Evolutionary conservation across 2,888 invertebrate genomes (phyloP).

Genomic region (Meloe dianella): DNA sequence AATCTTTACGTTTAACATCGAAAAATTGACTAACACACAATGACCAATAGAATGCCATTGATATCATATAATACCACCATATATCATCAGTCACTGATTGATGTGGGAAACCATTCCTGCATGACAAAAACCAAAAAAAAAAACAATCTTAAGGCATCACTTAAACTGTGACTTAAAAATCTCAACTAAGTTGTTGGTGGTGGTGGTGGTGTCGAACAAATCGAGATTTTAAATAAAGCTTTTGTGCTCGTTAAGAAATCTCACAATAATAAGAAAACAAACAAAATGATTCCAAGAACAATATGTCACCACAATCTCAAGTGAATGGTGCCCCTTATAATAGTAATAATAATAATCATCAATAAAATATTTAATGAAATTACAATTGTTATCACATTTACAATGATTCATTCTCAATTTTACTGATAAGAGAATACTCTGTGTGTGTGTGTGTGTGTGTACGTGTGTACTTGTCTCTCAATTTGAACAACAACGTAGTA

Average conservation of each 20-base stretch:
- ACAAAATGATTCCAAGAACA: too few relatives aligned
- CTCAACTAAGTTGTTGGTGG: too few relatives aligned
- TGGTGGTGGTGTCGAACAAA: too few relatives aligned
- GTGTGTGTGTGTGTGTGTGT: not conserved
- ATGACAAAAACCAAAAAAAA: slow-evolving; percentile 38
- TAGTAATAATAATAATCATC: too few relatives aligned
- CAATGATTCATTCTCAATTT: not conserved
- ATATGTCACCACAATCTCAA: too few relatives aligned
- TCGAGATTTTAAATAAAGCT: too few relatives aligned
- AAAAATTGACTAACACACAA: slow-evolving; percentile 91
- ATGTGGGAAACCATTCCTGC: slow-evolving; percentile 62
- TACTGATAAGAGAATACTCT: not conserved
- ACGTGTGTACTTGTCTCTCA: not conserved
- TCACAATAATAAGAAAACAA: too few relatives aligned
- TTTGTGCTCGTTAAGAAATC: too few relatives aligned
- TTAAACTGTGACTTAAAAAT: too few relatives aligned
- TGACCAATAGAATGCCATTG: slow-evolving; percentile 95
- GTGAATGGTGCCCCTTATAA: too few relatives aligned
- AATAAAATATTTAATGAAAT: too few relatives aligned
- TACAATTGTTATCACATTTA: not conserved
- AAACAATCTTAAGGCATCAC: not conserved
- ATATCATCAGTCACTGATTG: slow-evolving; percentile 81
- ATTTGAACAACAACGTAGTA: not conserved
- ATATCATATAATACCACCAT: slow-evolving; percentile 98
- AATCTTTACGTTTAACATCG: slow-evolving; percentile 92